Evolutionary conservation across 2,113 vertebrate species (phyloP).

Genomic region (Lophotis ruficrista): DNA sequence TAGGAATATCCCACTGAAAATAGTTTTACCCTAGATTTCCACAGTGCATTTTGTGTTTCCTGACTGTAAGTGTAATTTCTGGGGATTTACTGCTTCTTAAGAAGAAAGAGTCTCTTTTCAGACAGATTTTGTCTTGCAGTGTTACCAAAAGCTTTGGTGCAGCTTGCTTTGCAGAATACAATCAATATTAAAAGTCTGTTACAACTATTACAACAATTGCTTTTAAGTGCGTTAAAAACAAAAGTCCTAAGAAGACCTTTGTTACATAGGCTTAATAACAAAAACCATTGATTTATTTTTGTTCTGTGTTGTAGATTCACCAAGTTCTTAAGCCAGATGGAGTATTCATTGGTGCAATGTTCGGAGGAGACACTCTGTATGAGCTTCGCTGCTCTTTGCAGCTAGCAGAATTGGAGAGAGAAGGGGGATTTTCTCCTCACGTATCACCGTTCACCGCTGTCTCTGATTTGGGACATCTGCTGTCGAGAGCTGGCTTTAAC

Average conservation of each 20-base stretch:
- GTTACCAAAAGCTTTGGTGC: not conserved
- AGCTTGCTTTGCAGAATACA: not conserved
- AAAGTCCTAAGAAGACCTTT: not conserved
- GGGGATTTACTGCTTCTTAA: not conserved
- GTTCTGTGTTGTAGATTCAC: slow-evolving; percentile 80
- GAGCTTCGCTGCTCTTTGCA: slow-evolving; percentile 96
- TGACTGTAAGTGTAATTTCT: not conserved
- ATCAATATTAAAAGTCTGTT: not conserved
- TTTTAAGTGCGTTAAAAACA: not conserved
- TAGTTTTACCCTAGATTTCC: not conserved
- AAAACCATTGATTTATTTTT: fast-evolving
- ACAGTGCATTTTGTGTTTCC: not conserved
- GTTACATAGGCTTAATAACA: fast-evolving
- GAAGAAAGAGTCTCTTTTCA: not conserved
- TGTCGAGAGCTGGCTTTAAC: slow-evolving; percentile 90
- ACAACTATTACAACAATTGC: fast-evolving
- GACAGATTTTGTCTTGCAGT: not conserved
- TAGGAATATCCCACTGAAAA: not conserved
- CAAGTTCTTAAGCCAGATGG: slow-evolving; percentile 90
- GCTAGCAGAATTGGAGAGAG: slow-evolving; percentile 90
- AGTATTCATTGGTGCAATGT: slow-evolving; percentile 92
- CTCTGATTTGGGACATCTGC: slow-evolving; percentile 88
- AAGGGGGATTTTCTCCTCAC: slow-evolving; percentile 92
- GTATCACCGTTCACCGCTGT: slow-evolving; percentile 91
- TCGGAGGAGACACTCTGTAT: slow-evolving; percentile 91